Evolutionary conservation across 2,888 invertebrate genomes (phyloP), one percentile per base, ranked within the genome.

Genomic region (Scotopteryx bipunctaria): DNA sequence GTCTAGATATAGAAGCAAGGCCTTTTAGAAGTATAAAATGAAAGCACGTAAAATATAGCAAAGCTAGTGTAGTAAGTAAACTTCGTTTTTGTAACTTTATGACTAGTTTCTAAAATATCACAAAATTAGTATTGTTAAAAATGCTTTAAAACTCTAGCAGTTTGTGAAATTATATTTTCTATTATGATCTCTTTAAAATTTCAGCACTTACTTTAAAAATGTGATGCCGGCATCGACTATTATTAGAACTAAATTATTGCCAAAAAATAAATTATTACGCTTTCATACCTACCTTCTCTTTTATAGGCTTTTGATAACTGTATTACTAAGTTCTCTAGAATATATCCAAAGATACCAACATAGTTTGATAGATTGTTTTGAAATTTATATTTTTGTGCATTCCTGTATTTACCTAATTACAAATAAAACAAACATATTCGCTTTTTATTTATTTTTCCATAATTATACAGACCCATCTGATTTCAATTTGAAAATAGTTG

Each of bases 391-490:
- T 25, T 43, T 29, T 36, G 46, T 55, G 29, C 17, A 27, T 37
- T 35, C 16, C 11, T 42, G 13, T 36, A 32, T 44, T 35, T 48
- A 44, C 36, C 35, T 27, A 57, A 55, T n/a, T 51, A 53, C 56
- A 77, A 27, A 71, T 76, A 63, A 81, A 80, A 83, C 71, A 48
- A 72, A 43, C 48, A 32, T 73, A 71, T 50, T 81, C 73, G 71
- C 76, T 77, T 78, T 82, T 78, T 77, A 73, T 81, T 84, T 84
- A 80, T 80, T 85, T 78, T 82, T 82, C 66, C 83, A 82, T 84
- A 84, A 81, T 86, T 83, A 84, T 81, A 85, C 85, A 86, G 74
- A 86, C 83, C 86, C 83, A 75, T 83, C 76, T 76, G 83, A 81
- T 80, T 83, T 83, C 58, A 81, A 81, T 66, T 68, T 80, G 75